Evolutionary conservation across 2,797 vertebrate genomes (phyloP).

Genomic region (Pantherophis vulpinus): DNA sequence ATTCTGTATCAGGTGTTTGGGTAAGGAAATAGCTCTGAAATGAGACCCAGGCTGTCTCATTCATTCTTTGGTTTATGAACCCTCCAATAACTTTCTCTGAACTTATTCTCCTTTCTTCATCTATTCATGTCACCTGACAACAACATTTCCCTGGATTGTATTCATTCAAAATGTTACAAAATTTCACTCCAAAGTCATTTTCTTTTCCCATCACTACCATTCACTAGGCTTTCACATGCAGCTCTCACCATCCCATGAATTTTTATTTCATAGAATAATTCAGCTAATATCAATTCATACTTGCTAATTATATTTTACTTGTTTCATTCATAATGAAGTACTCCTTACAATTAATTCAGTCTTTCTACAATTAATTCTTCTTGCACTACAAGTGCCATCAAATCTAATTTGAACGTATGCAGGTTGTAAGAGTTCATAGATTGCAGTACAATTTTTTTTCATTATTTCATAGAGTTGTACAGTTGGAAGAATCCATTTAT

Average conservation of each 20-base stretch:
- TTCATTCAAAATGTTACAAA: not conserved
- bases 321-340: not conserved
- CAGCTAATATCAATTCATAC: not conserved
- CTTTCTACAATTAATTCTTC: not conserved
- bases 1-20: too few species aligned
- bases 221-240: not conserved
- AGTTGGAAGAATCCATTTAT: not conserved
- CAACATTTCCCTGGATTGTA: not conserved
- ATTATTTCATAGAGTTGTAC: not conserved
- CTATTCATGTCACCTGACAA: not conserved
- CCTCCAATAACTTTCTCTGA: not conserved
- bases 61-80: not conserved
- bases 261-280: not conserved
- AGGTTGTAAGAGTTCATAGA: not conserved
- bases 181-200: not conserved
- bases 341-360: not conserved
- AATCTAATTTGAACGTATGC: not conserved
- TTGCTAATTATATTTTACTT: not conserved
- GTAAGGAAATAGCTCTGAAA: too few species aligned
- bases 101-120: not conserved
- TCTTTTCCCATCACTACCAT: not conserved
- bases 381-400: not conserved
- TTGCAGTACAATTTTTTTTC: not conserved
- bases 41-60: not conserved
- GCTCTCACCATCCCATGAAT: not conserved